Base-by-base conservation (phyloP, 2,797 vertebrate species). In the Sebastolobus altivelis region DNA sequence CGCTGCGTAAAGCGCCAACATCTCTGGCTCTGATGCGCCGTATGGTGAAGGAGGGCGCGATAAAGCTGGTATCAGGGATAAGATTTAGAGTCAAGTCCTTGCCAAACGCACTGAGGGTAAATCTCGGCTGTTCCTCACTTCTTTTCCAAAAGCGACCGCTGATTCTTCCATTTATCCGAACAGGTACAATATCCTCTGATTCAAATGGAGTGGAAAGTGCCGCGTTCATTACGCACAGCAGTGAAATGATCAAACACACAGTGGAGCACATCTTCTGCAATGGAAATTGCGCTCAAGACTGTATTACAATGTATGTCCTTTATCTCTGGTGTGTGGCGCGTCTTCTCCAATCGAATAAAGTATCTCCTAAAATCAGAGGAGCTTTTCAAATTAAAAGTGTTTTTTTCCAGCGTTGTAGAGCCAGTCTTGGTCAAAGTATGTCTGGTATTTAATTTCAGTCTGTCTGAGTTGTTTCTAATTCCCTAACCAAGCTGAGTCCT, bases 61-160 rank as follows among this genome's bases (percentile, higher is more conserved):
- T 85, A 68, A 99, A 98, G 81, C 95, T 94, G 93, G 92, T 90
- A 62, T 99, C 97, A 25, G 97, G 97, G n/a, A 79, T 84, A 62
- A 99, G 93, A 56, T 94, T 95, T 5, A 99, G 94, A 14, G 92
- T 95, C 79, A 98, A 89, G 82, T 94, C 86, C 55, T 88, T 91
- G 37, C 97, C 97, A 85, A 98, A 97, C 1, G 96, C 97, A 2
- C 80, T 83, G 77, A 98, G 90, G 71, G 92, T 80, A 75, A 97
- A 93, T 18, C 88, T 90, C 58, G 87, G 94, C 89, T 75, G 96
- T 65, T 95, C 94, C 88, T 90, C 95, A 89, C 88, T 94, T 16
- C 94, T 83, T 70, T 94, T 96, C 89, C 94, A 91, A 40, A 95
- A 94, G 55, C 94, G 90, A 12, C 91, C 86, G 38, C 81, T 60